Percentiles rank a stretch among this genome's conserved stretches.
These are phyloP conservation scores for Xiphophorus birchmanni DNA, from an alignment of 2,797 vertebrate genomes.

Conservation along the genomic window DNA sequence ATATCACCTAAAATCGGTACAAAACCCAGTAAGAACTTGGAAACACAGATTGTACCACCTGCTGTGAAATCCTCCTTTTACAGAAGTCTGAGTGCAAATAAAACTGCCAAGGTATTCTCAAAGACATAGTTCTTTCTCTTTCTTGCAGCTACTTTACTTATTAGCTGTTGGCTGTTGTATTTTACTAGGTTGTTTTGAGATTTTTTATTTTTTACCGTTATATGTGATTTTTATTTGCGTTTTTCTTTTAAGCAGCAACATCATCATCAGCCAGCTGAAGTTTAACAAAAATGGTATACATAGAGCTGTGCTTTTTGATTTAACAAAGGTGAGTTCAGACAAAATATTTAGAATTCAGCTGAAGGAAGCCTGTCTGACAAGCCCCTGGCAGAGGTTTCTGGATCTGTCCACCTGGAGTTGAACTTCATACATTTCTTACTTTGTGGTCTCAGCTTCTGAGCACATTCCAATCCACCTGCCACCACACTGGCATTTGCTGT, in stretches of 20 bases:
- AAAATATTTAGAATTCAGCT: constrained; percentile 47
- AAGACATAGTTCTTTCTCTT: constrained; percentile 13
- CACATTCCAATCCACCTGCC: constrained; percentile 77
- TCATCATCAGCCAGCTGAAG: background rate
- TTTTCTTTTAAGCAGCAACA: background rate
- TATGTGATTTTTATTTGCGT: background rate
- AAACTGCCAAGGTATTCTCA: constrained; percentile 30
- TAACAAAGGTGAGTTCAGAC: constrained; percentile 21
- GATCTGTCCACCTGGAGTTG: constrained; percentile 55
- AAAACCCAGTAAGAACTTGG: constrained; percentile 64
- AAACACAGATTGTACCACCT: constrained; percentile 53
- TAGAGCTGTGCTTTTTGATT: constrained; percentile 20
- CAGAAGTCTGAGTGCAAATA: constrained; percentile 48
- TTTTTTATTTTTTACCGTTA: constrained; percentile 23
- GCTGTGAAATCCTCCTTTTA: constrained; percentile 28
- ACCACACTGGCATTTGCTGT: constrained; percentile 60
- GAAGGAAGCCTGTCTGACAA: constrained; percentile 36
- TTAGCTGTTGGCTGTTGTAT: constrained; percentile 37
- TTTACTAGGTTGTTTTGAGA: constrained; percentile 41
- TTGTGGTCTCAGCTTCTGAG: constrained; percentile 69
- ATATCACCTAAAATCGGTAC: constrained; percentile 62
- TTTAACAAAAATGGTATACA: background rate
- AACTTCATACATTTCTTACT: constrained; percentile 68
- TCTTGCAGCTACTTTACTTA: constrained; percentile 32
- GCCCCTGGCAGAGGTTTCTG: constrained; percentile 59